Evolutionary conservation across 1,140 invertebrate species (phyloP), one percentile per base, ranked within the genome.

Genomic region (Pseudobourletiella spinata): DNA sequence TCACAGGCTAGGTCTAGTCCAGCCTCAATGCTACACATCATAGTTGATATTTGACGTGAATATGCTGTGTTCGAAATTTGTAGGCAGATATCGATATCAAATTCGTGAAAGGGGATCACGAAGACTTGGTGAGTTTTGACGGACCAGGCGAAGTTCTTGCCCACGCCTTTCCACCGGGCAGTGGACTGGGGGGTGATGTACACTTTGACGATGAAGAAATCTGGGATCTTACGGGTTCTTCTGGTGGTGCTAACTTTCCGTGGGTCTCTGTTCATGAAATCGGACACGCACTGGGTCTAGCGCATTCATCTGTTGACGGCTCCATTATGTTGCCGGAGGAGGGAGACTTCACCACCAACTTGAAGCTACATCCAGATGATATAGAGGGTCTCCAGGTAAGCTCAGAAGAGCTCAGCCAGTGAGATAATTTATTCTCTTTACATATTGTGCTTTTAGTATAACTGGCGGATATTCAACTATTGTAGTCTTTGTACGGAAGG

Each of bases 211-310:
- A 88, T 46, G 88, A 91, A 35, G 92, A 66, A 48, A 30, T 43
- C 2, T 68, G 59, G 48, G 20, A 26, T 25, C 3, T 51, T 3
- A 22, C 24, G 25, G 48, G 22, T 15, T 24, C 6, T 26, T 26
- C 22, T 25, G 25, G n/a, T 18, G 29, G 29, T 4, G 20, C 29
- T 6, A 35, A 55, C 26, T 20, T 55, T 18, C 87, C 65, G 91
- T 95, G 54, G 90, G 65, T 66, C 0, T 51, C 91, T 4, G 88
- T 88, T 32, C 94, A 97, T 73, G 94, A 96, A 77, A 91, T 94
- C 71, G 93, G 92, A 6, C 92, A 96, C 76, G 91, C 90, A 3
- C 78, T 97, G 20, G 93, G 93, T 15, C 76, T 97, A 35, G 86
- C 87, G 50, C 93, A 97, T 77, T 94, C 90, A 57, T 85, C 86